Evolutionary conservation across 2,888 invertebrate genomes (phyloP), one percentile per base, ranked within the genome.

Genomic region (Xanthia togata): DNA sequence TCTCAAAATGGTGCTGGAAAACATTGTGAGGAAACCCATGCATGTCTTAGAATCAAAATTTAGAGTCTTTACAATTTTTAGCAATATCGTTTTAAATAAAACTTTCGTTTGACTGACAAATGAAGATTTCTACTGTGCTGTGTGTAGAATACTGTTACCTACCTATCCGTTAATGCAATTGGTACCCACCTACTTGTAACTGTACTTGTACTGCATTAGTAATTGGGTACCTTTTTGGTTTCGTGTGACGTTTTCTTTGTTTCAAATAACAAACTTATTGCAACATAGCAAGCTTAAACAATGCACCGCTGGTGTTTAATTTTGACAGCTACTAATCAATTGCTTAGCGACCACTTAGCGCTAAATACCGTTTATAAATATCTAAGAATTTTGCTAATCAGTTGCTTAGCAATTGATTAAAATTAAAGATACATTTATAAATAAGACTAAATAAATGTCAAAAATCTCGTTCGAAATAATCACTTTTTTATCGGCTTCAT

Each of bases 401-500:
- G 1, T 31, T 31, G 31, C 31, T 31, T 31, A 31, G 31, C 31
- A 31, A 2, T 31, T 31, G 31, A 2, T 31, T 31, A 31, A 31
- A 31, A 31, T 31, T 31, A 31, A 2, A 31, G 31, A 31, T 1
- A 31, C 31, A 2, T 31, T 31, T 31, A 31, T 31, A 31, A 31
- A 31, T 31, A 31, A 31, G 31, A 31, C 31, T 47, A 53, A 35
- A 62, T 72, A 59, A 70, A 70, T 78, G 35, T 63, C 44, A 59
- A 70, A 79, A 62, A 64, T 64, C 38, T 55, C 31, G 47, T 31
- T 70, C 38, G 74, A 79, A 71, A 79, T 79, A 83, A 79, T 60
- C 70, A 75, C 12, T 50, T 76, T 79, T 67, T 68, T 82, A 62
- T 71, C 41, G 31, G 59, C 14, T 83, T 84, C 79, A 62, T 76